phyloP scores from a whole-genome alignment of 2,888 invertebrate genomes.

The Ormyrus labotus region DNA sequence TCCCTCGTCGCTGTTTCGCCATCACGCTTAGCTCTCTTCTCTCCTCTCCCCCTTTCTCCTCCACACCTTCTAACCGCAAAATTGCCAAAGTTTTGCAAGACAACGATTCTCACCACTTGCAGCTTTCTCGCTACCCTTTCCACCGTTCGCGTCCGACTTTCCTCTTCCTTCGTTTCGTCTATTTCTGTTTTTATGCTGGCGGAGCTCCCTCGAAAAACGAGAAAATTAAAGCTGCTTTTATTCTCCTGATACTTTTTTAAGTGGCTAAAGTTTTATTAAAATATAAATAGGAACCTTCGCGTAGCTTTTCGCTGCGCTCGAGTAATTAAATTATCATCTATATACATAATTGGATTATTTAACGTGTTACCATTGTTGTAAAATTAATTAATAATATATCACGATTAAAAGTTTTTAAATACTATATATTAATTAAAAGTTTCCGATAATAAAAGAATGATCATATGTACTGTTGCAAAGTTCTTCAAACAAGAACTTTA shows the following conservation, averaged over 20 bases:
- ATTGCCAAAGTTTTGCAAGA: slow-evolving; percentile 67
- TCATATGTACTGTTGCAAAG: too few relatives aligned
- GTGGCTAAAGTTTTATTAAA: slow-evolving; percentile 14
- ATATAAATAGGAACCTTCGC: neutral
- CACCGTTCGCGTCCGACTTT: neutral
- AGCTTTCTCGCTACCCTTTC: slow-evolving; percentile 3
- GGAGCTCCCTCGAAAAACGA: slow-evolving; percentile 8
- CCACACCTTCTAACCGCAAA: slow-evolving; percentile 55
- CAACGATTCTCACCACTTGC: slow-evolving; percentile 62
- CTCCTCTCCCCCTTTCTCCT: neutral
- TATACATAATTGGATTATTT: too few relatives aligned
- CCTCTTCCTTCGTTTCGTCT: neutral
- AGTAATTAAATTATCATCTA: too few relatives aligned
- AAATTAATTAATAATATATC: too few relatives aligned
- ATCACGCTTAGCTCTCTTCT: neutral
- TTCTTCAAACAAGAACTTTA: too few relatives aligned
- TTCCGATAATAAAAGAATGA: too few relatives aligned
- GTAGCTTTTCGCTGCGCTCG: too few relatives aligned
- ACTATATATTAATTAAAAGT: too few relatives aligned
- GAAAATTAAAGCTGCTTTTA: slow-evolving; percentile 18
- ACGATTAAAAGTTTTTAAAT: too few relatives aligned
- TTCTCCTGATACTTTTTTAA: neutral
- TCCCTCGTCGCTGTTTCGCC: too few relatives aligned
- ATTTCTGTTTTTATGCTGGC: neutral
- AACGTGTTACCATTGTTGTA: too few relatives aligned